Percentiles rank a stretch among this genome's conserved stretches.
These are phyloP conservation scores for Chelonoidis abingdonii DNA, from an alignment of 2,113 vertebrate genomes.

Conservation along the genomic window DNA sequence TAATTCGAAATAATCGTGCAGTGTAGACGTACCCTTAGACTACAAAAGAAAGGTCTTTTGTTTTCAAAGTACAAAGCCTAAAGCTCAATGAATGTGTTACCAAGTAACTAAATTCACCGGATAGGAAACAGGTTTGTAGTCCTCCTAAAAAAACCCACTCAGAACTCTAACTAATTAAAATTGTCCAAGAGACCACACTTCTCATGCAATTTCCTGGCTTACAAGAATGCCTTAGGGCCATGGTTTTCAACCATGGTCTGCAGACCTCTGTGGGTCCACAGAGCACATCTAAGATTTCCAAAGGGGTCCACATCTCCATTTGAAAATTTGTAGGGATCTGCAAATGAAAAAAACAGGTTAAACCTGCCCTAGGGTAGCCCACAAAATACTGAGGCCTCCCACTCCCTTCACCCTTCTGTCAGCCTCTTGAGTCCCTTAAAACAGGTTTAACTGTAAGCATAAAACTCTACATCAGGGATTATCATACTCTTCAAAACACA, in stretches of 20 bases:
- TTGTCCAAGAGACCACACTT: not conserved
- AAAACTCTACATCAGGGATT: not conserved
- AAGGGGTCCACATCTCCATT: too few species aligned
- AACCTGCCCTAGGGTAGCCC: not conserved
- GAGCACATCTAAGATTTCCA: too few species aligned
- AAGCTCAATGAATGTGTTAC: not conserved
- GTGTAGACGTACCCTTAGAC: too few species aligned
- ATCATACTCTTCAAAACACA: not conserved
- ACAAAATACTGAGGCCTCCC: not conserved
- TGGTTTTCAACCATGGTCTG: not conserved
- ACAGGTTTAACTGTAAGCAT: rapidly evolving
- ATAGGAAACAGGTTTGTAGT: not conserved
- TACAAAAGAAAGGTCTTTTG: not conserved
- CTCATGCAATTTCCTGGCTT: not conserved
- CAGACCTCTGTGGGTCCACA: too few species aligned
- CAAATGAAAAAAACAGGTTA: not conserved
- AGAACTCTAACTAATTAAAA: not conserved
- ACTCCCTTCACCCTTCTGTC: not conserved
- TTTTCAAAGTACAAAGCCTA: not conserved
- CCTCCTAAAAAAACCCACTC: not conserved
- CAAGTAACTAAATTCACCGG: not conserved
- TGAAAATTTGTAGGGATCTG: too few species aligned
- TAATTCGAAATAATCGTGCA: too few species aligned
- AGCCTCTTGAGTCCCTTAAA: not conserved
- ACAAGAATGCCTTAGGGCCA: rapidly evolving